Percentiles rank a stretch among this genome's conserved stretches.
These are phyloP conservation scores for Archocentrus centrarchus DNA, from an alignment of 2,113 vertebrate species.

Conservation along the genomic window DNA sequence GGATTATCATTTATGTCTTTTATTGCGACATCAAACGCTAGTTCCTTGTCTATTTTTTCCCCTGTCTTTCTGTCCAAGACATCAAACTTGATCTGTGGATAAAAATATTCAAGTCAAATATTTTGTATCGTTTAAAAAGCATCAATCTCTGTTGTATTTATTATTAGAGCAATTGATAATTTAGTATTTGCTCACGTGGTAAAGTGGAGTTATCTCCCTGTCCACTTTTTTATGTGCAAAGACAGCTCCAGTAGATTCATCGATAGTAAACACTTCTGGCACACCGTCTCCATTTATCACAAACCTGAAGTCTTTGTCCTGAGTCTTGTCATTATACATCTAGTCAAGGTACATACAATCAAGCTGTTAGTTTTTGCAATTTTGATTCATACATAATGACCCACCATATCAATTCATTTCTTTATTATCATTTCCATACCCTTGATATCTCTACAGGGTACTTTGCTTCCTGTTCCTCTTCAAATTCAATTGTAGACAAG, in stretches of 20 bases:
- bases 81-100: slow-evolving; percentile 82
- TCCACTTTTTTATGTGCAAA: slow-evolving; percentile 73
- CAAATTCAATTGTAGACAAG: slow-evolving; percentile 83
- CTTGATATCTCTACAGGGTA: slow-evolving; percentile 77
- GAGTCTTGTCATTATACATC: slow-evolving; percentile 72
- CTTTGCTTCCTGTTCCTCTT: slow-evolving; percentile 80
- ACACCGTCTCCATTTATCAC: slow-evolving; percentile 82
- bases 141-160: neutral
- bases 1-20: slow-evolving; percentile 85
- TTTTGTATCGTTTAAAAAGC: neutral
- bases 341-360: slow-evolving; percentile 41
- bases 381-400: too few species aligned
- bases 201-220: slow-evolving; percentile 69
- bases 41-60: slow-evolving; percentile 58
- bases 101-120: neutral
- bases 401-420: neutral
- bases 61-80: slow-evolving; percentile 17
- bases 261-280: slow-evolving; percentile 75
- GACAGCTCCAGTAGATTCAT: slow-evolving; percentile 63
- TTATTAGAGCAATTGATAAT: neutral
- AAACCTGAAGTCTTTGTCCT: slow-evolving; percentile 32
- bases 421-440: slow-evolving; percentile 50
- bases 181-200: slow-evolving; percentile 74
- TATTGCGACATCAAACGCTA: slow-evolving; percentile 83
- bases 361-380: neutral